Conservation (phyloP, 2,888 invertebrate genomes). For the Xylocampa areola region DNA sequence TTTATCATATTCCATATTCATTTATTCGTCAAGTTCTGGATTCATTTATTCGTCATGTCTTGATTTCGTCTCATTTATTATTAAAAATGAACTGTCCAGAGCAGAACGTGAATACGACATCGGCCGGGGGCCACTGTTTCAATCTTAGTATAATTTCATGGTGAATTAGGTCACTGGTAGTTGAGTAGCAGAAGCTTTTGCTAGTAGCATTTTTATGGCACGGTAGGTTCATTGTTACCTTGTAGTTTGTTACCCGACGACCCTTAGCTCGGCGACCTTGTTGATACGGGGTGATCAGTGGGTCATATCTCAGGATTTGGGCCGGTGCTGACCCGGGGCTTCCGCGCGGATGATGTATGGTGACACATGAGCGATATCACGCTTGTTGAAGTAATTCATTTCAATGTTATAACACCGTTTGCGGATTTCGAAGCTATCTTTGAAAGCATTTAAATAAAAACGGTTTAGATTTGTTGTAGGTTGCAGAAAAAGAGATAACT, state of each 20-base stretch:
- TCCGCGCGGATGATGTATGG: slow-evolving; percentile 76
- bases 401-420: slow-evolving; percentile 38
- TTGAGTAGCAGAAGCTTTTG: slow-evolving; percentile 61
- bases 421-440: slow-evolving; percentile 29
- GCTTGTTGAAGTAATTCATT: slow-evolving; percentile 65
- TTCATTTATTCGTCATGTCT: slow-evolving; percentile 91
- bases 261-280: slow-evolving; percentile 52
- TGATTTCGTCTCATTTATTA: slow-evolving; percentile 91
- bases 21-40: slow-evolving; percentile 90
- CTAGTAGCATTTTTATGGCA: slow-evolving; percentile 35
- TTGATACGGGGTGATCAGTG: slow-evolving; percentile 62
- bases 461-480: too few relatives aligned
- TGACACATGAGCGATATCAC: slow-evolving; percentile 67
- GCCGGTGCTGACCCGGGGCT: slow-evolving; percentile 72
- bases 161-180: slow-evolving; percentile 80
- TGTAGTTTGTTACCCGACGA: slow-evolving; percentile 6
- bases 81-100: slow-evolving; percentile 90
- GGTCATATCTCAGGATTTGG: slow-evolving; percentile 77
- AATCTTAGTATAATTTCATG: slow-evolving; percentile 88
- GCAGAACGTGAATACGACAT: slow-evolving; percentile 84
- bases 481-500: too few relatives aligned
- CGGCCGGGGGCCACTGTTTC: slow-evolving; percentile 86
- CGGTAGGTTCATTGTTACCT: slow-evolving; percentile 22
- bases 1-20: slow-evolving; percentile 90
- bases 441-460: slow-evolving; percentile 31